These are phyloP conservation scores for Protomyctophum bolini DNA, from an alignment of 2,113 vertebrate genomes.

Conservation along the genomic window DNA sequence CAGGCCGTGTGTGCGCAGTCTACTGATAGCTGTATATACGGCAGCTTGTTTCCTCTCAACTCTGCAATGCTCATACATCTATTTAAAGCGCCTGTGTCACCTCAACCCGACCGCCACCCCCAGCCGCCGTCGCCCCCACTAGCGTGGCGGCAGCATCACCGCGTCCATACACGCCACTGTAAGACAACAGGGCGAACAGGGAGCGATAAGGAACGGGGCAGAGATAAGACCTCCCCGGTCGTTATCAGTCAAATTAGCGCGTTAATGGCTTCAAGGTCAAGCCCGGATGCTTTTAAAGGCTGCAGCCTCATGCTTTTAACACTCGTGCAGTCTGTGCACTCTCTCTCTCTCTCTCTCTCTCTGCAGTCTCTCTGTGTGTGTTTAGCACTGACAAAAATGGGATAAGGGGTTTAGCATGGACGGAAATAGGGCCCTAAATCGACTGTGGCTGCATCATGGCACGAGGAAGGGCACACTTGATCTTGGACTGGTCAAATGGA, in stretches of 20 bases:
- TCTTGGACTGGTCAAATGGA: too few relatives aligned
- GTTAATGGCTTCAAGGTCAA: conserved; percentile 59
- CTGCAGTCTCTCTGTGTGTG: not conserved
- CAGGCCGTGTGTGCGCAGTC: not conserved
- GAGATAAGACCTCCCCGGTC: conserved; percentile 12
- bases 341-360: too few relatives aligned
- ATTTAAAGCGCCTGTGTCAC: conserved; percentile 36
- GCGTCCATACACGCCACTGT: not conserved
- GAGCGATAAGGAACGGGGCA: conserved; percentile 52
- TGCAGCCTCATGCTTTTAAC: conserved; percentile 40
- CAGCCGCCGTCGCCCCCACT: not conserved
- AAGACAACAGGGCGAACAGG: conserved; percentile 41
- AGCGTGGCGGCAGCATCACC: not conserved
- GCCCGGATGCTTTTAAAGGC: conserved; percentile 48
- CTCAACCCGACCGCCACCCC: conserved; percentile 1
- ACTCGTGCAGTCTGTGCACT: conserved; percentile 5
- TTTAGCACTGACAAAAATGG: too few relatives aligned
- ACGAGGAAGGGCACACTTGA: too few relatives aligned
- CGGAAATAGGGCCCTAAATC: too few relatives aligned
- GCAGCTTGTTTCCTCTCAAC: not conserved
- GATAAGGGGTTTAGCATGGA: too few relatives aligned
- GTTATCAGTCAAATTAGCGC: conserved; percentile 63
- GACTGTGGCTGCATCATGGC: too few relatives aligned
- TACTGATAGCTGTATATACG: conserved; percentile 14
- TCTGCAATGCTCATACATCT: conserved; percentile 6